A percentile compares a stretch with the other conserved stretches of the same genome.
phyloP scores from a whole-genome alignment of 2,113 vertebrate genomes.

The Machaerirhynchus nigripectus region DNA sequence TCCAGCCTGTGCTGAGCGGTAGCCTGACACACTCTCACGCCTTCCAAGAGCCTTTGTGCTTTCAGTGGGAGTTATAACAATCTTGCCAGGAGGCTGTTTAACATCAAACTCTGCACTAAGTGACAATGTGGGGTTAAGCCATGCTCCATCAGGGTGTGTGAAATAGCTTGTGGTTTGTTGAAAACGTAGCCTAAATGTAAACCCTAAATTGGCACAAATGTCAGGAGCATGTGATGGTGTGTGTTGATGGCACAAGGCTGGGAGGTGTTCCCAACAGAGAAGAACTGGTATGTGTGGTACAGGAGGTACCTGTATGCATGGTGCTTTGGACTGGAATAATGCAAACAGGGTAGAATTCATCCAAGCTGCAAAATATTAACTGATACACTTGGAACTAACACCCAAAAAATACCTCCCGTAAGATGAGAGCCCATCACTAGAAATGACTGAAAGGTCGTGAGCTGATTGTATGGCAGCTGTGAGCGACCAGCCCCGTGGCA shows the following conservation, averaged over 20 bases:
- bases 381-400: background rate
- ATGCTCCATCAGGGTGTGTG: background rate
- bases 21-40: background rate
- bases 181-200: background rate
- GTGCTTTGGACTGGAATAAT: background rate
- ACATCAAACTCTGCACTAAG: background rate
- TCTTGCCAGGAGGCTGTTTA: background rate
- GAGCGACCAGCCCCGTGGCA: background rate
- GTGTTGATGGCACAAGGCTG: background rate
- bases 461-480: background rate
- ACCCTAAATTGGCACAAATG: background rate
- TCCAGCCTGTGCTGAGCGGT: background rate
- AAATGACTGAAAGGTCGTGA: background rate
- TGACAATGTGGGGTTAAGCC: background rate
- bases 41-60: background rate
- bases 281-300: background rate
- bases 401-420: background rate
- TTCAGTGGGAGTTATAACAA: background rate
- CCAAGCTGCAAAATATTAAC: background rate
- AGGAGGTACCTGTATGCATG: background rate
- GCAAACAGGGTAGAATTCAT: background rate
- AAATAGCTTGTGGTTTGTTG: background rate
- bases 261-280: background rate
- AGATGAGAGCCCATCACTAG: background rate
- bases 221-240: background rate